Evolutionary conservation across 2,888 invertebrate species (phyloP), one percentile per base, ranked within the genome.

Genomic region (Magallana nippona): DNA sequence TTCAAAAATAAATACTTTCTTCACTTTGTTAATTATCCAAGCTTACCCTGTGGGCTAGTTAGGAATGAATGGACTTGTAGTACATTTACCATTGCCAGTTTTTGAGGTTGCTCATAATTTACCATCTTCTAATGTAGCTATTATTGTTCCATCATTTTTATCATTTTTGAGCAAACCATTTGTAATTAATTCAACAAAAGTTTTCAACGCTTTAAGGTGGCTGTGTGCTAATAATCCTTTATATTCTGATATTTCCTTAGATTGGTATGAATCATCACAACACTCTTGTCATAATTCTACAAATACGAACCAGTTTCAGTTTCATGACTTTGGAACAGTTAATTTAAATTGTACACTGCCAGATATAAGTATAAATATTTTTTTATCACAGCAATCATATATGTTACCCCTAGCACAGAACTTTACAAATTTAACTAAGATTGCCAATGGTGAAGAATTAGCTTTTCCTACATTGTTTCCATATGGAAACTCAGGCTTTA

Each of bases 381-480:
- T 60, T 60, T 60, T 60, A 15, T 19, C 10, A 10, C 17, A 19
- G 5, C n/a, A 60, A 19, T 11, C 60, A 19, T 60, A 60, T 60
- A 60, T 19, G 10, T 60, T 60, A 60, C 60, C 60, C 11, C n/a
- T 60, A 19, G n/a, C 60, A 19, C 19, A 10, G 10, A 19, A n/a
- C n/a, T 19, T 60, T 17, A 60, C n/a, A 60, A 44, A 85, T 62
- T 78, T 86, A 27, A 57, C 83, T 11, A 62, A 83, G 17, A 15
- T 86, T 11, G n/a, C 27, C 15, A 22, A 22, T 80, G 84, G 85
- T 27, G 86, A 87, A 82, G 83, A 87, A 79, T 22, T 81, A 57
- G 85, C 86, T 15, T 87, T 85, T 81, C 85, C 85, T 44, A 86
- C 86, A 85, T 55, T 87, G 60, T 87, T 87, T 81, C 87, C 87